Evolutionary conservation across 1,140 invertebrate genomes (phyloP), one percentile per base, ranked within the genome.

Genomic region (Papilio polyxenes): DNA sequence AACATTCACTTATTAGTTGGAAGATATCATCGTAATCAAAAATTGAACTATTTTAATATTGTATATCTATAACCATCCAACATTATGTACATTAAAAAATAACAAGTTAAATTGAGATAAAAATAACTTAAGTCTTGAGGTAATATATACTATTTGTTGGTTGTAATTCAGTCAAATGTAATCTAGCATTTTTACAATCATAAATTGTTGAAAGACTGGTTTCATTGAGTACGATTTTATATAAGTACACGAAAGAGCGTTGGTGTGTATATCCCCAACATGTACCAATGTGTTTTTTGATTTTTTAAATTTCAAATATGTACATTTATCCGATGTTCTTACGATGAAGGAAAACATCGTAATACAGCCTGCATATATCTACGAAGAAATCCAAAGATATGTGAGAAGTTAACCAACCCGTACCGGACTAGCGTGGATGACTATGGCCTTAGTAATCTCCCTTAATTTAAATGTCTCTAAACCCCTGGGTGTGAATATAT

Each of bases 1-100:
- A 72, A 31, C 62, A 65, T 72, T 31, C 65, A 31, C 65, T 72
- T 72, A 72, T 72, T 72, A 69, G 23, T 69, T 37, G 31, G 31
- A 72, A 72, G 31, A 72, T 72, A 31, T 72, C 65, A 72, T 72
- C 31, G 65, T 72, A 69, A 69, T 69, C 4, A 69, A 69, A 69
- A 31, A 37, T 13, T 11, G 65, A 69, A 8, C 20, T 62, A 0
- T 2, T 9, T 69, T 8, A 23, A 69, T 37, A 69, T 69, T 31
- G 11, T 4, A 37, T 69, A 15, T 11, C 5, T 69, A 15, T 37
- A n/a, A 59, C 15, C 17, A 59, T 20, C 8, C 17, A 17, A 59
- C 17, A 31, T 31, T 31, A 1, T 37, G 15, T 37, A 37, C 11
- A 69, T 11, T 31, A 31, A 31, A 31, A 31, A 65, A 11, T 23